Evolutionary conservation across 2,888 invertebrate species (phyloP).

Genomic region (Zygogramma bicolorata): DNA sequence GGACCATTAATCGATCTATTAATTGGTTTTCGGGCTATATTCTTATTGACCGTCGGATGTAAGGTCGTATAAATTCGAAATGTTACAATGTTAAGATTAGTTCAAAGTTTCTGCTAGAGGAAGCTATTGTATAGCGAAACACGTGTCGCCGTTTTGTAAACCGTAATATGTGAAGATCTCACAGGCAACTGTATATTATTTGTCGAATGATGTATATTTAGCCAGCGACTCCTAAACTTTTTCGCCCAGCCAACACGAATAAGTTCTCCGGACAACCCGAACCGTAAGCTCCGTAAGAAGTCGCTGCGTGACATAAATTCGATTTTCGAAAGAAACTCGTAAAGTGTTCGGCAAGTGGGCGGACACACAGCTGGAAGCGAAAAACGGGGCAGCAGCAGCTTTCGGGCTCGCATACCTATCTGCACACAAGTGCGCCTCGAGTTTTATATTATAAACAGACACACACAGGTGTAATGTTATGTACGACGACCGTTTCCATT

Average conservation of each 20-base stretch:
- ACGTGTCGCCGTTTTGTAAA: too few relatives aligned
- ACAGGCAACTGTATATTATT: too few relatives aligned
- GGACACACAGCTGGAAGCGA: constrained; percentile 34
- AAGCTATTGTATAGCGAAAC: too few relatives aligned
- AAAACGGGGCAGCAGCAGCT: constrained; percentile 24
- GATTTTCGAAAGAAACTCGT: constrained; percentile 38
- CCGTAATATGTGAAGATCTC: too few relatives aligned
- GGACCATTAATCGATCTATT: too few relatives aligned
- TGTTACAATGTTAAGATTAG: too few relatives aligned
- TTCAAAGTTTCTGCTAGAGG: too few relatives aligned
- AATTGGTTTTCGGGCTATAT: too few relatives aligned
- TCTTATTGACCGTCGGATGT: too few relatives aligned
- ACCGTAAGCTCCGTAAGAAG: constrained; percentile 11
- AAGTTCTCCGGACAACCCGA: neutral
- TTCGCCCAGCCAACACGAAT: neutral
- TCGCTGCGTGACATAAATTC: constrained; percentile 38
- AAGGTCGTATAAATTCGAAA: too few relatives aligned
- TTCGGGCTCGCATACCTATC: constrained; percentile 10
- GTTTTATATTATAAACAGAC: constrained; percentile 7
- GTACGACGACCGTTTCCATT: constrained; percentile 25
- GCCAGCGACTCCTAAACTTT: neutral
- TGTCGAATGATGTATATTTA: too few relatives aligned
- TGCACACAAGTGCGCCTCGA: neutral
- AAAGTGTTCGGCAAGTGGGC: constrained; percentile 37
- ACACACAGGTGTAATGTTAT: constrained; percentile 35